phyloP scores from a whole-genome alignment of 1,140 invertebrate species.

The Drosophila arizonae region DNA sequence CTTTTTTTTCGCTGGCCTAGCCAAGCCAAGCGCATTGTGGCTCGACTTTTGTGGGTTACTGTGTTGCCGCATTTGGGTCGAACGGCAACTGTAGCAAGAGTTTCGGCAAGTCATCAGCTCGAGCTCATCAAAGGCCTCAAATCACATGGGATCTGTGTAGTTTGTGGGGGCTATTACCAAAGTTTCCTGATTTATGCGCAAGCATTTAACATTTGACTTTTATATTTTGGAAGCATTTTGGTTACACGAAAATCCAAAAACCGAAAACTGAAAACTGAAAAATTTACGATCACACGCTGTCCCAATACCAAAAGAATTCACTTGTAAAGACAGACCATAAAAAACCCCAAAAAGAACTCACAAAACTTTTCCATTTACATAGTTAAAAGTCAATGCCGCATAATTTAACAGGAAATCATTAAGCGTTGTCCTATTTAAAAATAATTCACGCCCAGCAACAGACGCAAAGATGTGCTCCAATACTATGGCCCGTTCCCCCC shows the following conservation, averaged over 20 bases:
- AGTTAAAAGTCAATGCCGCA: conserved; percentile 66
- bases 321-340: conserved; percentile 31
- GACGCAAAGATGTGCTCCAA: neutral
- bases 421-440: conserved; percentile 57
- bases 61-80: conserved; percentile 34
- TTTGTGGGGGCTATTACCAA: neutral
- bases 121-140: neutral
- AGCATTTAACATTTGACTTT: conserved; percentile 51
- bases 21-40: conserved; percentile 12
- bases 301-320: conserved; percentile 18
- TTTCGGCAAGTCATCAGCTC: conserved; percentile 26
- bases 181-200: conserved; percentile 26
- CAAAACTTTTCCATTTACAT: conserved; percentile 48
- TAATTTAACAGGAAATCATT: conserved; percentile 78
- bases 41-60: conserved; percentile 55
- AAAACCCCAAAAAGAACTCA: conserved; percentile 16
- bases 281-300: conserved; percentile 39
- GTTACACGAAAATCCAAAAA: conserved; percentile 1
- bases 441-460: conserved; percentile 52
- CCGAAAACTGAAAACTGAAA: neutral
- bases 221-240: conserved; percentile 19
- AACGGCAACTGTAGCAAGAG: conserved; percentile 7
- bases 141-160: neutral
- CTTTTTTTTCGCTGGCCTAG: conserved; percentile 3
- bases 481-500: too few species aligned